Conservation (phyloP, 2,113 vertebrate species). For the Fulmarus glacialis region DNA sequence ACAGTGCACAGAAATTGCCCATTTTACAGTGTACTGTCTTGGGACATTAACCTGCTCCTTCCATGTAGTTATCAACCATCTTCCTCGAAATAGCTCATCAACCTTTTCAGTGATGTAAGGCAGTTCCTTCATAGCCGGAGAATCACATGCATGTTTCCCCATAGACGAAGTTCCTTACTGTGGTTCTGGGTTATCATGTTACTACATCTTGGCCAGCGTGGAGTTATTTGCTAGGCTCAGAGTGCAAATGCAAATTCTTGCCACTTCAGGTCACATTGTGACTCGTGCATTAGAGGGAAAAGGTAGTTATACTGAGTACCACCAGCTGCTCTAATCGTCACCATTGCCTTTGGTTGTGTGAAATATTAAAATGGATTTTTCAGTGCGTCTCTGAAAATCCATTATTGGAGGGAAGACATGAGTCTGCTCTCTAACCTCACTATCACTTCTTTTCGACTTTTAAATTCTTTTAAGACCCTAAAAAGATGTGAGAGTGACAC, state of each 20-base stretch:
- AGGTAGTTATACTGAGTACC: not conserved
- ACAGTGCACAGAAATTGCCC: constrained; percentile 27
- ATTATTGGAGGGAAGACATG: not conserved
- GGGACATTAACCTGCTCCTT: constrained; percentile 52
- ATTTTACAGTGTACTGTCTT: constrained; percentile 15
- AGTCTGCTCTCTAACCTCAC: not conserved
- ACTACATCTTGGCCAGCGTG: rapidly evolving
- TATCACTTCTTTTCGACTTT: not conserved
- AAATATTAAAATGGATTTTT: not conserved
- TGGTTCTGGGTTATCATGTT: not conserved
- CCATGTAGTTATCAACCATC: not conserved
- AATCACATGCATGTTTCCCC: not conserved
- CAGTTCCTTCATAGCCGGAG: not conserved
- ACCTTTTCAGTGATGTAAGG: not conserved
- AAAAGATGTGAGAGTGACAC: not conserved
- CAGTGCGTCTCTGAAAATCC: not conserved
- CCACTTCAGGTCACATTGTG: rapidly evolving
- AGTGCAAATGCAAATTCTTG: not conserved
- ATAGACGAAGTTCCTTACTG: not conserved
- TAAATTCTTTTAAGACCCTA: not conserved
- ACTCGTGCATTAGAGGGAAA: not conserved
- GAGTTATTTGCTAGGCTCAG: not conserved
- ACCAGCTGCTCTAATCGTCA: not conserved
- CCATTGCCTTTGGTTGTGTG: not conserved
- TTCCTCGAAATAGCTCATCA: not conserved